Evolutionary conservation across 2,888 invertebrate species (phyloP).

Genomic region (Drosophila testacea): DNA sequence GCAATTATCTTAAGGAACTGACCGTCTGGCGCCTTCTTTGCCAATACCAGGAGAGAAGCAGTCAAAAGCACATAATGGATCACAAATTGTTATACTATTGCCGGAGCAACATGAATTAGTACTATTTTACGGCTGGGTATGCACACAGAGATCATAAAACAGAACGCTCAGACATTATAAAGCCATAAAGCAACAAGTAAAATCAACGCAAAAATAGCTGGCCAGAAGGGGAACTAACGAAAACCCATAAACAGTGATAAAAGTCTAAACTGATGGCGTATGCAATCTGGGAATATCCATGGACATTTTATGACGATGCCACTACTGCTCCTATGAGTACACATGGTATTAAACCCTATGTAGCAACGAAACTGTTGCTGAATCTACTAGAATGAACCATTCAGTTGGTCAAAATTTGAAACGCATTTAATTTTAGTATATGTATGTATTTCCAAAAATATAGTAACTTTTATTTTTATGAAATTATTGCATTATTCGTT

Average conservation of each 20-base stretch:
- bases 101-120: conserved; percentile 54
- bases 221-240: conserved; percentile 10
- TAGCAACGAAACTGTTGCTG: too few species aligned
- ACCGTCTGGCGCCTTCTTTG: conserved; percentile 35
- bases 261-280: conserved; percentile 25
- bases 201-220: conserved; percentile 62
- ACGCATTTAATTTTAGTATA: not conserved
- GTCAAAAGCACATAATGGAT: conserved; percentile 22
- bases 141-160: conserved; percentile 72
- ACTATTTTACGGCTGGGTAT: conserved; percentile 53
- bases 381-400: too few species aligned
- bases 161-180: conserved; percentile 76
- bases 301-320: conserved; percentile 48
- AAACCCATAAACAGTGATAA: conserved; percentile 51
- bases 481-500: conserved; percentile 34
- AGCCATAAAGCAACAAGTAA: conserved; percentile 76
- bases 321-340: conserved; percentile 3
- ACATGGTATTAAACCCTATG: conserved; percentile 1
- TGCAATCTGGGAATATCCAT: conserved; percentile 39
- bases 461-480: conserved; percentile 5
- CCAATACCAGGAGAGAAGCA: not conserved
- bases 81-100: conserved; percentile 37
- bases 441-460: conserved; percentile 7
- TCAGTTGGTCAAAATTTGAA: too few species aligned
- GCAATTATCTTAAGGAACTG: conserved; percentile 3